phyloP scores from a whole-genome alignment of 2,888 invertebrate genomes.

The Pyrochroa serraticornis region DNA sequence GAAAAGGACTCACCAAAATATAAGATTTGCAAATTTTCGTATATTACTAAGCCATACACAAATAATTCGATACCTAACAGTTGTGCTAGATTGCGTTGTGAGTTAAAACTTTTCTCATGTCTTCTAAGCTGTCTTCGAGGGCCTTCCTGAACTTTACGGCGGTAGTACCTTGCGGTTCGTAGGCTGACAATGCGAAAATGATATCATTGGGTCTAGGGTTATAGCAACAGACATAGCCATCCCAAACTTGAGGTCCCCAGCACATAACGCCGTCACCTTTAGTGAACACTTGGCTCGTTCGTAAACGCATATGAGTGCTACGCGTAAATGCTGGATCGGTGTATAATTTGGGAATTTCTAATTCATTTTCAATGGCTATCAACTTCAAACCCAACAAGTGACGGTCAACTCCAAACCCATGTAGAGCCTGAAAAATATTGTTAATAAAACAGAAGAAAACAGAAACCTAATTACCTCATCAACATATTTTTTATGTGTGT shows the following conservation, averaged over 20 bases:
- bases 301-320: constrained; percentile 80
- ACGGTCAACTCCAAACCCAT: constrained; percentile 87
- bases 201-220: constrained; percentile 82
- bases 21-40: too few relatives aligned
- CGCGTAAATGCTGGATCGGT: constrained; percentile 71
- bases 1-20: too few relatives aligned
- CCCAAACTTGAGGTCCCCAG: constrained; percentile 83
- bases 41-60: too few relatives aligned
- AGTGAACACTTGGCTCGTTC: constrained; percentile 92
- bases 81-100: too few relatives aligned
- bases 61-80: too few relatives aligned
- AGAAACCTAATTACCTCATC: too few relatives aligned
- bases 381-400: constrained; percentile 89
- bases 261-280: constrained; percentile 84
- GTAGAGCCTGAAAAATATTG: constrained; percentile 58
- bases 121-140: constrained; percentile 65
- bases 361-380: constrained; percentile 76
- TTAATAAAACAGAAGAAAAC: too few relatives aligned
- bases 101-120: constrained; percentile 71
- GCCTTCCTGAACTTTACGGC: constrained; percentile 65
- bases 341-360: constrained; percentile 77
- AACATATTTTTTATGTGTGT: constrained; percentile 82
- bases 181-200: constrained; percentile 76
- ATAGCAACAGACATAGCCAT: constrained; percentile 95
- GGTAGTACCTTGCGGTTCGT: constrained; percentile 65